Conservation (phyloP, 2,113 vertebrate genomes). For the Ailurus styani region DNA sequence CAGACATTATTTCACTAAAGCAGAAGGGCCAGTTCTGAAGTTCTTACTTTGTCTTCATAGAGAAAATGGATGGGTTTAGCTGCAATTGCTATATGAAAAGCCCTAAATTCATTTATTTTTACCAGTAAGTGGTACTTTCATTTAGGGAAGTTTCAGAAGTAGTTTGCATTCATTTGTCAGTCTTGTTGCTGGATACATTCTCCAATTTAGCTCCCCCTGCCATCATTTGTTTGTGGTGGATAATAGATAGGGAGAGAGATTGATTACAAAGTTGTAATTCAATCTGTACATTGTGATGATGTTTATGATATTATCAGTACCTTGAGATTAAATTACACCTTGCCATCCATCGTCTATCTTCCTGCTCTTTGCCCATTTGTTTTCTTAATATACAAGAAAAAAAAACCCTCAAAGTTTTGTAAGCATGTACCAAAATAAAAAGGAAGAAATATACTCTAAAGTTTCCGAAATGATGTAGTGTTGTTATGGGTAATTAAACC, state of each 20-base stretch:
- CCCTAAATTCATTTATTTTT: background rate
- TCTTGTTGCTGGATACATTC: background rate
- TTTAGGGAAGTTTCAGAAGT: background rate
- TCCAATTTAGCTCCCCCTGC: background rate
- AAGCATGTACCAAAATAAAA: background rate
- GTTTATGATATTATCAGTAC: conserved; percentile 23
- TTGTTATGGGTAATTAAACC: background rate
- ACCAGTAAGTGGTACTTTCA: background rate
- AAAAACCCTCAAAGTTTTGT: background rate
- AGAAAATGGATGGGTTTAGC: background rate
- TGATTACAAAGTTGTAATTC: conserved; percentile 22
- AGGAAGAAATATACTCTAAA: background rate
- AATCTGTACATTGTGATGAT: background rate
- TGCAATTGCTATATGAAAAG: background rate
- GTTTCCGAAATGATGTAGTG: background rate
- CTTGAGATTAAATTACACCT: background rate
- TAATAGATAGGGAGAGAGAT: background rate
- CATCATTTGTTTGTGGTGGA: background rate
- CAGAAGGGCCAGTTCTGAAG: background rate
- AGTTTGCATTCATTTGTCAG: background rate
- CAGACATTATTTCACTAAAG: background rate
- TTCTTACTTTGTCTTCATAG: background rate
- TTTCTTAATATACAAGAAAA: background rate
- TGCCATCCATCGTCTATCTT: background rate
- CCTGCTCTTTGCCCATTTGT: background rate